Base-by-base conservation (phyloP, 1,140 invertebrate species). In the Riptortus pedestris region DNA sequence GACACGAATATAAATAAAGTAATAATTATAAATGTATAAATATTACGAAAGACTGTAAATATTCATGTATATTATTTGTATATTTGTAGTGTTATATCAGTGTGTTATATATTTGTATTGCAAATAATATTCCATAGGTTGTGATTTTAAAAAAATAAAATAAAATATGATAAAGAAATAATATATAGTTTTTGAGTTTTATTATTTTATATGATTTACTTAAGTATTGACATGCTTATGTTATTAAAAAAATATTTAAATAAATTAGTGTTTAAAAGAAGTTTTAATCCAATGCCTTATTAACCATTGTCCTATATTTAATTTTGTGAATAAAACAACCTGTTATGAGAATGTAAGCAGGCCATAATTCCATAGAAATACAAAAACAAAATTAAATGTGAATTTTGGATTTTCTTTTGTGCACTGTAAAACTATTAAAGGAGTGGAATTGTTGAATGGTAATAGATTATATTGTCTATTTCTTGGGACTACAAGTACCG, bases 31-130 rank as follows among this genome's bases (percentile, higher is more conserved):
- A 7, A 38, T 55, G 51, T 55, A 55, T 55, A 55, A 55, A 55
- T 55, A 55, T 55, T 55, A 12, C 5, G 26, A 55, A 55, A 55
- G 51, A 55, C 51, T 55, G 51, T 55, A 55, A 55, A 55, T 55
- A 55, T 55, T 18, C 22, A 22, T 55, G 51, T 55, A 55, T 55
- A 55, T 55, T 55, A 55, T 55, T 55, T 55, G 51, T 55, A 55
- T 55, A 55, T 55, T 55, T 55, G 51, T 55, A 55, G 51, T 55
- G 51, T 18, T 55, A 55, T 55, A 55, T 26, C 51, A 55, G 51
- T 55, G 51, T 55, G 51, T 55, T 55, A 55, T 55, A 55, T 55
- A 55, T 55, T 55, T 55, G 51, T 55, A 55, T 55, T 55, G 51
- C 51, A 24, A 55, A 55, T 55, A 55, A 55, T 55, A 55, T 55